Conservation (phyloP, 2,888 invertebrate species). For the Bombylius major region DNA sequence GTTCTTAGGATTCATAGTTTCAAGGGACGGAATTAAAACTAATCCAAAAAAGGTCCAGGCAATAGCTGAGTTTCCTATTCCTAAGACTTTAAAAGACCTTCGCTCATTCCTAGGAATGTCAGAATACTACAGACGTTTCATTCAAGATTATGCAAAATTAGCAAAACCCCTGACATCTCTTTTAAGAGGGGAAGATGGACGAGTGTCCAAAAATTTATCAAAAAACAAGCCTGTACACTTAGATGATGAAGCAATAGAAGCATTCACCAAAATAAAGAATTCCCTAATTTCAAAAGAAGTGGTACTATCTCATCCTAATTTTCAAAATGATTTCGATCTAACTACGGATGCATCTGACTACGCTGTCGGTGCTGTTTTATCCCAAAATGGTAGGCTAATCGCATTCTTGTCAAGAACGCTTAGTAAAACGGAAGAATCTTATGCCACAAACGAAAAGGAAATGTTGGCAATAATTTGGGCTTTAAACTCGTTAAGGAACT, state of each 20-base stretch:
- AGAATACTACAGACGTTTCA: slow-evolving; percentile 7
- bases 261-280: slow-evolving; percentile 8
- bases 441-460: slow-evolving; percentile 24
- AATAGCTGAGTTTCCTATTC: slow-evolving; percentile 4
- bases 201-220: slow-evolving; percentile 1
- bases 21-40: slow-evolving; percentile 3
- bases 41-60: slow-evolving; percentile 7
- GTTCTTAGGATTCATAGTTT: slow-evolving; percentile 7
- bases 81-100: slow-evolving; percentile 5
- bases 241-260: slow-evolving; percentile 4
- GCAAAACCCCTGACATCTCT: slow-evolving; percentile 5
- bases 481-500: slow-evolving; percentile 2
- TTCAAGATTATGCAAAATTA: slow-evolving; percentile 4
- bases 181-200: slow-evolving; percentile 4
- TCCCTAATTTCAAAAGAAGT: slow-evolving; percentile 8
- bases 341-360: slow-evolving; percentile 24
- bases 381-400: slow-evolving; percentile 21
- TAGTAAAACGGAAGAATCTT: slow-evolving; percentile 18
- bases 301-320: slow-evolving; percentile 10
- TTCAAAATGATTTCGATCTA: slow-evolving; percentile 3
- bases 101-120: slow-evolving; percentile 7
- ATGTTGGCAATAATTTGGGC: slow-evolving; percentile 6
- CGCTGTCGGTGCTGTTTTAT: slow-evolving; percentile 22
- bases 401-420: slow-evolving; percentile 23
- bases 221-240: slow-evolving; percentile 3